phyloP scores from a whole-genome alignment of 2,888 invertebrate genomes.

The Drosophila anomelani region DNA sequence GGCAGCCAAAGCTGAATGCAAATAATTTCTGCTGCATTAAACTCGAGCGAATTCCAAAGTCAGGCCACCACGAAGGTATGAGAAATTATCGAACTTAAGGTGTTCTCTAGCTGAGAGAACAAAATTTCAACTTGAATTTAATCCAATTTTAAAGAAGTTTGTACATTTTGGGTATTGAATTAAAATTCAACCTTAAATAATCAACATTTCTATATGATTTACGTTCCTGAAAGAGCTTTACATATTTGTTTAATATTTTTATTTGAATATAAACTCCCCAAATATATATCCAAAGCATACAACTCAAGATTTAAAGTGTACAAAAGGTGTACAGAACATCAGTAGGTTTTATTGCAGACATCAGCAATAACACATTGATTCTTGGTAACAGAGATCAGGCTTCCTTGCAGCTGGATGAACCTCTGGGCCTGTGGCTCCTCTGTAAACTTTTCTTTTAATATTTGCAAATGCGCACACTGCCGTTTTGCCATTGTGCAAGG shows the following conservation, averaged over 20 bases:
- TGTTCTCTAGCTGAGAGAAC: not conserved
- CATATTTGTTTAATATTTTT: not conserved
- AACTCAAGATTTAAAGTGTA: not conserved
- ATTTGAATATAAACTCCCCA: not conserved
- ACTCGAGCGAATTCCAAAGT: constrained; percentile 27
- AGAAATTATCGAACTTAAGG: not conserved
- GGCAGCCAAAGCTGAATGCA: constrained; percentile 60
- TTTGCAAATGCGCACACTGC: constrained; percentile 60
- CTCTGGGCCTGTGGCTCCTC: constrained; percentile 3
- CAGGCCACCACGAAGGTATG: too few species aligned
- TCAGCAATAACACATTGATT: constrained; percentile 71
- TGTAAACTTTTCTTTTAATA: constrained; percentile 49
- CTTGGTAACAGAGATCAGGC: constrained; percentile 40
- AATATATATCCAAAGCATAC: not conserved
- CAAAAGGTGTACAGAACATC: not conserved
- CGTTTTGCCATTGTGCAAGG: constrained; percentile 42
- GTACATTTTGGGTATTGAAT: not conserved
- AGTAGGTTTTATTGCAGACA: constrained; percentile 59
- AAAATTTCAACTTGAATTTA: not conserved
- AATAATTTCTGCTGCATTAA: constrained; percentile 54
- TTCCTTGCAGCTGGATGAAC: constrained; percentile 18
- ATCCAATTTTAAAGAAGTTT: too few species aligned
- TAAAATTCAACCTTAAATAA: not conserved
- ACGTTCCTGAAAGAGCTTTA: not conserved
- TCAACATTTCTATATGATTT: not conserved